Evolutionary conservation across 2,797 vertebrate species (phyloP).

Genomic region (Gouania willdenowi): DNA sequence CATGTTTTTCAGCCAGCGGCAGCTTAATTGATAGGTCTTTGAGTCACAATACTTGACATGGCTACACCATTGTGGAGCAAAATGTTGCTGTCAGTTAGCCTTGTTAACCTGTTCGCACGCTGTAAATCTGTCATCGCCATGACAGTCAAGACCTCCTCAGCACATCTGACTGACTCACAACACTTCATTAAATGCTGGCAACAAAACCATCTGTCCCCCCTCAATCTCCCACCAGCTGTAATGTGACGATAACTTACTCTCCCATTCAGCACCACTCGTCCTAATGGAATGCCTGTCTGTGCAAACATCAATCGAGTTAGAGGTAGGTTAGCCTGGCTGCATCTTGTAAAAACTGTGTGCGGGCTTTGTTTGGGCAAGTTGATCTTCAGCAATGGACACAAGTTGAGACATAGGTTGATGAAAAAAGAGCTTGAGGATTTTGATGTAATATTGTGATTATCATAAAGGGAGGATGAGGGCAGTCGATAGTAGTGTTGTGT

Average conservation of each 20-base stretch:
- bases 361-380: slow-evolving; percentile 29
- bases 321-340: slow-evolving; percentile 30
- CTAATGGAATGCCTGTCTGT: slow-evolving; percentile 65
- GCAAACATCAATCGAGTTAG: slow-evolving; percentile 61
- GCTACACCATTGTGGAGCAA: slow-evolving; percentile 4
- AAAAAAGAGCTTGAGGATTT: slow-evolving; percentile 2
- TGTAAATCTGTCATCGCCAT: slow-evolving; percentile 23
- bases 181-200: slow-evolving; percentile 64
- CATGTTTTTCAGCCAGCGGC: neutral
- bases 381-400: neutral
- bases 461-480: neutral
- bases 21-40: slow-evolving; percentile 3
- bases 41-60: slow-evolving; percentile 3
- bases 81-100: slow-evolving; percentile 8
- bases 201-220: slow-evolving; percentile 65
- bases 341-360: slow-evolving; percentile 32
- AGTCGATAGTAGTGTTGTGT: neutral
- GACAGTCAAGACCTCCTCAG: slow-evolving; percentile 42
- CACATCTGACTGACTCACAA: slow-evolving; percentile 51
- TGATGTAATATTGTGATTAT: slow-evolving; percentile 5
- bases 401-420: neutral
- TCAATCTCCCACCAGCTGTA: slow-evolving; percentile 60
- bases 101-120: slow-evolving; percentile 38
- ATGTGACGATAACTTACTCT: slow-evolving; percentile 67
- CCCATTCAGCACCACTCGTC: slow-evolving; percentile 62